Percentiles rank a stretch among this genome's conserved stretches.
Conservation (phyloP, 2,797 vertebrate species). For the Anabacerthia variegaticeps region DNA sequence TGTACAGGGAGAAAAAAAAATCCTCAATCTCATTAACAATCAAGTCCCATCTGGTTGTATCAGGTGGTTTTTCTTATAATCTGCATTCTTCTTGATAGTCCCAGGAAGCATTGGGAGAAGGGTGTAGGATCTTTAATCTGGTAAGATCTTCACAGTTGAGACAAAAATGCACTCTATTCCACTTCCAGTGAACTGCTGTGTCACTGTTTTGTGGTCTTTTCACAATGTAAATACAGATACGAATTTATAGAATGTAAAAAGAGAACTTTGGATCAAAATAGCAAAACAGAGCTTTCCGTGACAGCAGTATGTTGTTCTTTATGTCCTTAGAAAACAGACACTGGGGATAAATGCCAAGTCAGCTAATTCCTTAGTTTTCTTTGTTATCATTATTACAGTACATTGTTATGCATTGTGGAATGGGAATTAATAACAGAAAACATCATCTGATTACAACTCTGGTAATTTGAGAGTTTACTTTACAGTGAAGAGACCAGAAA, state of each 20-base stretch:
- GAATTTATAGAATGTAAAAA: neutral
- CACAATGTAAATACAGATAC: neutral
- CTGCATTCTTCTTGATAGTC: neutral
- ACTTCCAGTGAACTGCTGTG: neutral
- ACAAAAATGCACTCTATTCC: neutral
- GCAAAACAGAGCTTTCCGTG: neutral
- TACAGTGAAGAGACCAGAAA: neutral
- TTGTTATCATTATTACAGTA: neutral
- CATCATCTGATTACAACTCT: neutral
- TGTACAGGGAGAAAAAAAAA: neutral
- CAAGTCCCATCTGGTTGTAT: neutral
- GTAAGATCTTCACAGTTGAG: neutral
- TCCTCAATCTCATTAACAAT: neutral
- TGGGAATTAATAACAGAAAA: neutral
- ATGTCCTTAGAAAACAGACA: neutral
- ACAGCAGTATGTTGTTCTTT: neutral
- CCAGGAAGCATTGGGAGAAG: neutral
- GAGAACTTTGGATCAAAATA: neutral
- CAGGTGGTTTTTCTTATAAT: neutral
- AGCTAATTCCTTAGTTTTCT: neutral
- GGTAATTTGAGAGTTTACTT: neutral
- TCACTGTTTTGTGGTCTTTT: neutral
- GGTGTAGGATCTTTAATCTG: fast-evolving
- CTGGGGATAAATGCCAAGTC: neutral
- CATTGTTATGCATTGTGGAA: neutral